phyloP scores from a whole-genome alignment of 2,797 vertebrate genomes.

The Liasis olivaceus region DNA sequence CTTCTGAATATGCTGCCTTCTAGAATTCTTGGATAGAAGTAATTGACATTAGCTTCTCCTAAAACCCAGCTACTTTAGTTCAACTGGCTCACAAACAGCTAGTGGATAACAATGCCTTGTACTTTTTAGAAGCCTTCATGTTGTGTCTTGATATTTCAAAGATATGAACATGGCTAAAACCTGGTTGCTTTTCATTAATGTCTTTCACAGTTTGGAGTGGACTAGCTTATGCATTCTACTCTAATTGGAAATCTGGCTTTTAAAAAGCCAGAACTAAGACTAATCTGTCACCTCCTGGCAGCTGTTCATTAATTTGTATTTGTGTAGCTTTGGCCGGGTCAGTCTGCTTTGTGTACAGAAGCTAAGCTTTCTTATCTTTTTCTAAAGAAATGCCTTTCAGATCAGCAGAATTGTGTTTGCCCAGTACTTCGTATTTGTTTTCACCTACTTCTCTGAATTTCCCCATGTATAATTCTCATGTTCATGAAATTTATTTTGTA shows the following conservation, averaged over 20 bases:
- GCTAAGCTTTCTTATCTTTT: conserved; percentile 24
- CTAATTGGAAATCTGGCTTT: conserved; percentile 17
- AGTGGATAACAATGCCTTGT: neutral
- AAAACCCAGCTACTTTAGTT: neutral
- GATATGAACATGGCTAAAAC: neutral
- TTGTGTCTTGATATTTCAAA: neutral
- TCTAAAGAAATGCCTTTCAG: conserved; percentile 3
- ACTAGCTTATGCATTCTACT: conserved; percentile 1
- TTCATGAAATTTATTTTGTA: conserved; percentile 3
- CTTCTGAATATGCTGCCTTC: neutral
- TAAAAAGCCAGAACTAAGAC: conserved; percentile 16
- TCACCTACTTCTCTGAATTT: conserved; percentile 3
- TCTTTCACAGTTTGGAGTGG: conserved; percentile 20
- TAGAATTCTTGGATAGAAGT: neutral
- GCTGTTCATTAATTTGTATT: conserved; percentile 18
- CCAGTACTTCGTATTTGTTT: conserved; percentile 7
- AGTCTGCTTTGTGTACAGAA: conserved; percentile 26
- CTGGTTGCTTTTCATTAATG: conserved; percentile 3
- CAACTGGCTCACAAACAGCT: neutral
- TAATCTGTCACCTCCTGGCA: conserved; percentile 23
- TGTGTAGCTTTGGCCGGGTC: conserved; percentile 16
- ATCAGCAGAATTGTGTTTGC: conserved; percentile 20
- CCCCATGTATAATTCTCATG: neutral
- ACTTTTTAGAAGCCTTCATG: neutral
- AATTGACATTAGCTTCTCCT: neutral